Evolutionary conservation across 1,140 invertebrate genomes (phyloP), one percentile per base, ranked within the genome.

Genomic region (Nasonia giraulti): DNA sequence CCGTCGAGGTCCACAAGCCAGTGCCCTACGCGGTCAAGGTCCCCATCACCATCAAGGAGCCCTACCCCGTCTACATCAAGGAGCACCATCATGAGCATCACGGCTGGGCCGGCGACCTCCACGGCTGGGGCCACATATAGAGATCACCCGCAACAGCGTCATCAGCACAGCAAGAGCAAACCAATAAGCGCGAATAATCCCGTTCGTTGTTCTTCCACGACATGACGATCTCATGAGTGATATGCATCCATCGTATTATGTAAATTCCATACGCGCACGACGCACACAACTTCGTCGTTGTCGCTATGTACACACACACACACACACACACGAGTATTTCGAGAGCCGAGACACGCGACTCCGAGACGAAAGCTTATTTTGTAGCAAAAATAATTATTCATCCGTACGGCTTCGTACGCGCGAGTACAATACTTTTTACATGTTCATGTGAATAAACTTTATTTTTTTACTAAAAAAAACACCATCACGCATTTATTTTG

Each of bases 51-150:
- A 82, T 92, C 40, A 91, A 91, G 78, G 91, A 94, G 84, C 93
- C 94, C 50, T 94, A 95, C n/a, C 94, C 94, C n/a, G 93, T 95
- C 27, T 89, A 90, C 47, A 87, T 94, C 14, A 89, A 91, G 71
- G 87, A 89, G 5, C 90, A 91, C 47, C 86, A 89, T 8, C 83
- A 87, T 17, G 81, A 88, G 17, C 73, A 82, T 40, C 50, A 84
- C 37, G 83, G 78, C 27, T 86, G 82, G 23, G 87, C 87, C 14
- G 88, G 87, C 33, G 55, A 62, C 17, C 55, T 62, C 6, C 76
- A 78, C 44, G 83, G 76, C 69, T 89, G 68, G 73, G 87, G 83
- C 20, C 88, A 90, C 80, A 81, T 88, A 17, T 89, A 27, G 2
- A 85, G 86, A 37, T 82, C 12, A 2, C n/a, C 11, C n/a, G 20